A percentile compares a stretch with the other conserved stretches of the same genome.
Conservation (phyloP, 2,797 vertebrate species). For the Onychomys torridus region DNA sequence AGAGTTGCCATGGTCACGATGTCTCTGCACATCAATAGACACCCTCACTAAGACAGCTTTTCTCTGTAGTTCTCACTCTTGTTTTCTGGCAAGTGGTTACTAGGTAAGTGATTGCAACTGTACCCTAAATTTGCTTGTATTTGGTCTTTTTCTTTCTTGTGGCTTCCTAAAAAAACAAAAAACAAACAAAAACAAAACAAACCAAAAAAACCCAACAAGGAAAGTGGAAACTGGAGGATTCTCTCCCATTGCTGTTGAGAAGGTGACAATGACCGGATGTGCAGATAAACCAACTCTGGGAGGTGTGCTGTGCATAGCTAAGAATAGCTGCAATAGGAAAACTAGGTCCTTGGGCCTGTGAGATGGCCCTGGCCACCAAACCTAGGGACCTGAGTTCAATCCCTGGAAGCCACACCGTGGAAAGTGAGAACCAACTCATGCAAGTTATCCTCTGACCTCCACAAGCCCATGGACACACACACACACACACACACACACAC, state of each 20-base stretch:
- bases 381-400: not conserved
- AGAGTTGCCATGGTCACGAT: not conserved
- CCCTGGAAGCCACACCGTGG: not conserved
- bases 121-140: constrained; percentile 21
- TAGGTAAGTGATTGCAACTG: constrained; percentile 14
- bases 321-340: constrained; percentile 24
- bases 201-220: not conserved
- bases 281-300: not conserved
- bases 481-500: not conserved
- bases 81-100: constrained; percentile 8
- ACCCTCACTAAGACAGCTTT: not conserved
- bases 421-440: not conserved
- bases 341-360: not conserved
- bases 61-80: constrained; percentile 14
- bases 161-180: not conserved
- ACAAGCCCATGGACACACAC: not conserved
- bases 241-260: constrained; percentile 38
- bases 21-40: not conserved
- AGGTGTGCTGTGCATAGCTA: constrained; percentile 33
- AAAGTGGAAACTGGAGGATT: constrained; percentile 13
- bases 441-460: not conserved
- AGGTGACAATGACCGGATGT: not conserved
- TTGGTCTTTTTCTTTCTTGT: constrained; percentile 30
- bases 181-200: not conserved
- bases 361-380: not conserved